These are phyloP conservation scores for Scaptomyza reducta DNA, from an alignment of 2,888 invertebrate genomes.

Conservation along the genomic window DNA sequence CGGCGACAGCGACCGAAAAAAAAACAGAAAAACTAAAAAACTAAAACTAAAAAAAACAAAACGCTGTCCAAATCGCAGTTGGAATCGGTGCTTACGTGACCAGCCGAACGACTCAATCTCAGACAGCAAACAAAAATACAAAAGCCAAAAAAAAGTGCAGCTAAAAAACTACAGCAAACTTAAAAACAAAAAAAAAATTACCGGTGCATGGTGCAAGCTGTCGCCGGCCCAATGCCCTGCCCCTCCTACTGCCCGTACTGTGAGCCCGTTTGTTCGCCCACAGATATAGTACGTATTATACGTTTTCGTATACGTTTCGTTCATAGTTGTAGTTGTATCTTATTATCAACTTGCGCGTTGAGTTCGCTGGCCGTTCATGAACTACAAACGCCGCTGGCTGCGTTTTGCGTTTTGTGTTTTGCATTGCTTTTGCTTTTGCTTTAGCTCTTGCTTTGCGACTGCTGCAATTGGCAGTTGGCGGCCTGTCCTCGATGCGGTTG, in stretches of 20 bases:
- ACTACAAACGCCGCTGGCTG: constrained; percentile 73
- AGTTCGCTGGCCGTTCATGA: constrained; percentile 75
- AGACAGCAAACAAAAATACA: constrained; percentile 30
- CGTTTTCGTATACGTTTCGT: constrained; percentile 16
- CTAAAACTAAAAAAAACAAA: constrained; percentile 10
- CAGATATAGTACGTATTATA: not conserved
- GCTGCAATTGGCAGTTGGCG: constrained; percentile 43
- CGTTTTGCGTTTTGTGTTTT: constrained; percentile 57
- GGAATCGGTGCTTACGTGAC: constrained; percentile 72
- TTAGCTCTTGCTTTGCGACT: constrained; percentile 23
- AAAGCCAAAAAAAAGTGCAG: constrained; percentile 15
- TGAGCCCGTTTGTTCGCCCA: constrained; percentile 15
- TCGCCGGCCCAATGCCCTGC: constrained; percentile 25
- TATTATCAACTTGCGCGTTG: constrained; percentile 63
- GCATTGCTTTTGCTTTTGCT: constrained; percentile 36
- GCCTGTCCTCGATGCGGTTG: constrained; percentile 71
- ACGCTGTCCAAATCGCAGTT: constrained; percentile 46
- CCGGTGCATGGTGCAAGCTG: constrained; percentile 61
- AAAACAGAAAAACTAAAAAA: constrained; percentile 5
- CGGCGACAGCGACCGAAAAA: constrained; percentile 22
- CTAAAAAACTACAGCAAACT: constrained; percentile 13
- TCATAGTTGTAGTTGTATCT: constrained; percentile 44
- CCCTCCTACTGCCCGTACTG: not conserved
- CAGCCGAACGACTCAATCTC: constrained; percentile 62
- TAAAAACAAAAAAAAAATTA: constrained; percentile 32